phyloP scores from a whole-genome alignment of 2,113 vertebrate species.

The Anas platyrhynchos region DNA sequence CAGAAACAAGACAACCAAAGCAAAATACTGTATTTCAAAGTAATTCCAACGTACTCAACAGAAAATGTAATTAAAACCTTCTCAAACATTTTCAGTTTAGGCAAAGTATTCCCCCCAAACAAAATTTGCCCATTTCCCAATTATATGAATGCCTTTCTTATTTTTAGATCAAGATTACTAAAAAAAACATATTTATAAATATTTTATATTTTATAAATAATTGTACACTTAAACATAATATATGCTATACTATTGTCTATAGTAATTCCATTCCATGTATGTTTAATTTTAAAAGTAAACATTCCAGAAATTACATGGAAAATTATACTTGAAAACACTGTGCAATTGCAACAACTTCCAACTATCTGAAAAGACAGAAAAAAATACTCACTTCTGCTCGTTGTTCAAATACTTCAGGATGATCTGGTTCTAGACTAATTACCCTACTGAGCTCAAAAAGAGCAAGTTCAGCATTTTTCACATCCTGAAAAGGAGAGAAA shows the following conservation, averaged over 20 bases:
- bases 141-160: neutral
- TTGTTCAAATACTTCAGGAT: slow-evolving; percentile 95
- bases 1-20: neutral
- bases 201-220: no score
- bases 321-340: neutral
- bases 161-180: neutral
- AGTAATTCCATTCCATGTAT: neutral
- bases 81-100: neutral
- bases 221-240: neutral
- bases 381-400: slow-evolving; percentile 88
- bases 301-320: neutral
- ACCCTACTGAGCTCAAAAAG: slow-evolving; percentile 94
- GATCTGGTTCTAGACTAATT: slow-evolving; percentile 89
- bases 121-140: neutral
- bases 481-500: slow-evolving; percentile 84
- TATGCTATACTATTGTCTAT: neutral
- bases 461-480: slow-evolving; percentile 95
- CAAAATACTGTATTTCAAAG: neutral
- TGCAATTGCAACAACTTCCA: neutral
- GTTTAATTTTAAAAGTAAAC: neutral
- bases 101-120: neutral
- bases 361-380: neutral
- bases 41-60: neutral
- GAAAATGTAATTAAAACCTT: neutral
- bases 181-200: no score